Evolutionary conservation across 2,797 vertebrate species (phyloP), one percentile per base, ranked within the genome.

Genomic region (Nyctalus aviator): DNA sequence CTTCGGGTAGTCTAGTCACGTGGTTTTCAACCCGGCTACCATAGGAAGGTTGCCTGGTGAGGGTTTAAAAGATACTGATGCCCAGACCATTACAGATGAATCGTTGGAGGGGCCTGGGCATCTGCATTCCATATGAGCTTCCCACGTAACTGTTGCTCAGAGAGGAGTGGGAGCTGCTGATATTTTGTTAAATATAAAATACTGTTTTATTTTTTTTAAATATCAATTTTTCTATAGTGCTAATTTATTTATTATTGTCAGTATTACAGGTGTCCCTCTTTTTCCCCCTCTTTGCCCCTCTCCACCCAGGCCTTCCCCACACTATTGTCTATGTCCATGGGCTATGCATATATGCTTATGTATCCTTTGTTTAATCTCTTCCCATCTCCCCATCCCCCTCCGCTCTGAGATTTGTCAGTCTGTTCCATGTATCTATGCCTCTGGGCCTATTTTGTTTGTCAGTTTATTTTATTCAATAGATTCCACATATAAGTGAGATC

Each of bases 131-230:
- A 4, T 3, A 44, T 20, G 55, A 37, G 10, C 68, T 68, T 53
- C n/a, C 48, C n/a, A 13, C 25, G 32, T 64, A 68, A 71, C 57
- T 23, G 9, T 12, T 44, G 37, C 30, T 53, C 4, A 2, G 41
- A 2, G 55, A 66, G 12, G 32, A 64, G 13, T 10, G 1, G 50
- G 12, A n/a, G 37, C 48, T 78, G 23, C 18, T 59, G 6, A 25
- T 41, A 0, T 68, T 30, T 86, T 69, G 68, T 71, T 92, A 87
- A 90, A 35, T 72, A 37, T 72, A 46, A 89, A 82, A 81, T n/a
- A 18, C 15, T 64, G 62, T n/a, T n/a, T 64, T n/a, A n/a, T 15
- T 64, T n/a, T n/a, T 64, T 64, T n/a, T 0, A n/a, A 64, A 64
- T 64, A 64, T 64, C 14, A n/a, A n/a, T 17, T 64, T n/a, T 64